Evolutionary conservation across 2,888 invertebrate species (phyloP), one percentile per base, ranked within the genome.

Genomic region (Rhopalosiphum nymphaeae): DNA sequence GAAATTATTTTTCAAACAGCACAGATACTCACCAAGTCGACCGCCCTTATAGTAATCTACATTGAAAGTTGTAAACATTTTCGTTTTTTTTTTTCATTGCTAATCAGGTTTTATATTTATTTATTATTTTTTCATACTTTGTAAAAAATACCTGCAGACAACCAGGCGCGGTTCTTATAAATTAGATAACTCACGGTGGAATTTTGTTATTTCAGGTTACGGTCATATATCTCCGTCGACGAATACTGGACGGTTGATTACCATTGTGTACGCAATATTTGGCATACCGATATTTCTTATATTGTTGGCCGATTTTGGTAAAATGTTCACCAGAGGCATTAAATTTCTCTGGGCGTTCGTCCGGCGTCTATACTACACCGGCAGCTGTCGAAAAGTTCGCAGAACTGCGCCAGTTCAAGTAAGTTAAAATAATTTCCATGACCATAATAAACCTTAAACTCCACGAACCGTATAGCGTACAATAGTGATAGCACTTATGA

Each of bases 241-340:
- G 26, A 97, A 96, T 13, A 97, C 97, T 26, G 99, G 99, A 21
- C 97, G 98, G 95, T 97, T 98, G 1, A 97, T 99, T 90, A 99
- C 99, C 1, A 99, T 99, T 95, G 96, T 98, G 53, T 99, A 99
- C 96, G 98, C 99, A 56, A 97, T 98, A 95, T 97, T 99, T 95
- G 99, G 99, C 26, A 99, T 99, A 95, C 99, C 99, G 0, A 97
- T 99, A 95, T 99, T 99, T 96, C 96, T 99, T 95, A 98, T 99
- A 94, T 97, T 99, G 36, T 96, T 99, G 95, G 98, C 99, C 84
- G 99, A 99, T 96, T 98, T 99, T 95, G 99, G 99, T 95, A 99
- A 98, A 96, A 96, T 98, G 25, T 98, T 99, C 95, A 99, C 99
- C 0, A 97, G 98, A 95, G 97, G 97, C 95, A 98, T 99, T 95